Percentiles rank a stretch among this genome's conserved stretches.
phyloP scores from a whole-genome alignment of 1,140 invertebrate genomes.

The Limonius californicus region DNA sequence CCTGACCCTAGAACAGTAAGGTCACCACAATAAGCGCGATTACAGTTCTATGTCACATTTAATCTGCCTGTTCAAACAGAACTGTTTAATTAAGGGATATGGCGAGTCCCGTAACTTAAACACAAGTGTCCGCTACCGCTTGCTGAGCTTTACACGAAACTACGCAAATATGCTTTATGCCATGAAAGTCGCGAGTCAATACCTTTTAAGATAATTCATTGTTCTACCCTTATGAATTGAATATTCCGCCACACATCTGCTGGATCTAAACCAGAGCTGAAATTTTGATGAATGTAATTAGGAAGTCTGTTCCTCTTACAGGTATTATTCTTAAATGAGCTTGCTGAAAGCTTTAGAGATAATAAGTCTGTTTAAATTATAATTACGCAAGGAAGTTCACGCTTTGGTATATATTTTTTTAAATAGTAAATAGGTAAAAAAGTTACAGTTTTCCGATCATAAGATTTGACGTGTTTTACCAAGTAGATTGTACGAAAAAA shows the following conservation, averaged over 20 bases:
- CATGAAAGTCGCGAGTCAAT: conserved; percentile 8
- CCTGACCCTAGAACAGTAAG: conserved; percentile 6
- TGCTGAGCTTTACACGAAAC: conserved; percentile 14
- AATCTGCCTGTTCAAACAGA: conserved; percentile 50
- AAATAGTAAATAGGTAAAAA: too few species aligned
- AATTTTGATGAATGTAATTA: too few species aligned
- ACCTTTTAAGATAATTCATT: conserved; percentile 18
- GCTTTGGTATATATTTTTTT: too few species aligned
- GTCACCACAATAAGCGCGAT: conserved; percentile 48
- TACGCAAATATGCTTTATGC: conserved; percentile 14
- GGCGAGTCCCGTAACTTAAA: conserved; percentile 48
- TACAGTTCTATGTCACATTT: conserved; percentile 50
- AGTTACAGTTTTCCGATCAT: too few species aligned
- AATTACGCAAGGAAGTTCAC: too few species aligned
- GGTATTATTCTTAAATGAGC: too few species aligned
- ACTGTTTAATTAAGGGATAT: conserved; percentile 50
- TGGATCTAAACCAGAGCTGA: too few species aligned
- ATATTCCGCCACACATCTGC: not conserved
- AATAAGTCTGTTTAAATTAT: too few species aligned
- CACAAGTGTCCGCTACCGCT: conserved; percentile 45
- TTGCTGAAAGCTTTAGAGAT: too few species aligned
- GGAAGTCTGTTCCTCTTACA: too few species aligned
- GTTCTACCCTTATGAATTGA: not conserved
- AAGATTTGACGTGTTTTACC: too few species aligned
- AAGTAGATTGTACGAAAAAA: too few species aligned